Evolutionary conservation across 1,140 invertebrate species (phyloP).

Genomic region (Euura lappo): DNA sequence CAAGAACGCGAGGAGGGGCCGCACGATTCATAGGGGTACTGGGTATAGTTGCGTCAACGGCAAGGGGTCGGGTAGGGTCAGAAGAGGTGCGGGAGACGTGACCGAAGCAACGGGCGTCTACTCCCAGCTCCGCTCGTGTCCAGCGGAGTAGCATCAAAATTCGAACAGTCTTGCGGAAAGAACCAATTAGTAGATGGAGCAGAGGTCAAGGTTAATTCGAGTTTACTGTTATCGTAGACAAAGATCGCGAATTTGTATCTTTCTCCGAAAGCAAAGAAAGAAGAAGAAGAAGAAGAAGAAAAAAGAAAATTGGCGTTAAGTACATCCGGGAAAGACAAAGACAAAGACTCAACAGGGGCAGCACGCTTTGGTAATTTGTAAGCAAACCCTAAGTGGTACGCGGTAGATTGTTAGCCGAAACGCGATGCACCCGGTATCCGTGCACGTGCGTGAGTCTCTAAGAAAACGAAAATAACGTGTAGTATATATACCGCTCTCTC

Average conservation of each 20-base stretch:
- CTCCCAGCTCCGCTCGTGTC: not conserved
- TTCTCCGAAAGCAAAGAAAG: no score
- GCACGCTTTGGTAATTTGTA: conserved; percentile 1
- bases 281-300: no score
- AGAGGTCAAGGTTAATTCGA: conserved; percentile 27
- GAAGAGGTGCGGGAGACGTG: conserved; percentile 29
- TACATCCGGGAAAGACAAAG: no score
- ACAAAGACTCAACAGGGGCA: not conserved
- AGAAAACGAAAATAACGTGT: no score
- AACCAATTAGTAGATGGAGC: not conserved
- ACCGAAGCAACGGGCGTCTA: conserved; percentile 34
- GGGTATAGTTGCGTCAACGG: not conserved
- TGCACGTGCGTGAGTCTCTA: no score
- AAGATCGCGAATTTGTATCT: no score
- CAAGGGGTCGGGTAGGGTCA: conserved; percentile 8
- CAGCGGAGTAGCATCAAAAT: no score
- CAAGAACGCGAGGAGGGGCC: not conserved
- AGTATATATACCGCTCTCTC: no score
- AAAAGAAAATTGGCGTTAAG: no score
- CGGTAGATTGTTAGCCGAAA: not conserved
- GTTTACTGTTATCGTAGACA: no score
- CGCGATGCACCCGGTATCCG: not conserved
- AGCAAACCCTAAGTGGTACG: not conserved
- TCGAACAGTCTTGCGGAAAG: no score
- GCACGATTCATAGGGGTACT: conserved; percentile 12